Evolutionary conservation across 1,140 invertebrate species (phyloP).

Genomic region (Sesamia nonagrioides): DNA sequence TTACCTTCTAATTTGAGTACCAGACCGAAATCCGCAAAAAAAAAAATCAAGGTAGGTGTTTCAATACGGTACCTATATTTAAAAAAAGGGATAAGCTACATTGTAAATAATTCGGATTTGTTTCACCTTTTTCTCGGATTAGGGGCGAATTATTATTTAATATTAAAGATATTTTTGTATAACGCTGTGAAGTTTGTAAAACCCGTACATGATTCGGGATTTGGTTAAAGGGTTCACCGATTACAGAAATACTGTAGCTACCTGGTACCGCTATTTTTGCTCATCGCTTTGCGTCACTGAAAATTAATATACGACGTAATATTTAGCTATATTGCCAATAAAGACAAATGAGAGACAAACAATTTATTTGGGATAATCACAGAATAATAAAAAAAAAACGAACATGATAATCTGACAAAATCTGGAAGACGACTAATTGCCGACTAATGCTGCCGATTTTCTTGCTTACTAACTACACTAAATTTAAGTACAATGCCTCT

Average conservation of each 20-base stretch:
- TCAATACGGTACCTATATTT: constrained; percentile 32
- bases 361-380: too few species aligned
- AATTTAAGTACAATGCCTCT: too few species aligned
- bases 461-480: too few species aligned
- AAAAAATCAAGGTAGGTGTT: constrained; percentile 23
- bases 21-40: constrained; percentile 1
- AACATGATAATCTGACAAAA: too few species aligned
- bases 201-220: not conserved
- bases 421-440: too few species aligned
- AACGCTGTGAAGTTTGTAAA: constrained; percentile 13
- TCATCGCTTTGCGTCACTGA: not conserved
- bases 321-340: too few species aligned
- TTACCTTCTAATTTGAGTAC: constrained; percentile 10
- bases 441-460: too few species aligned
- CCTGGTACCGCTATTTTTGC: not conserved
- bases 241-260: not conserved
- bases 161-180: constrained; percentile 25
- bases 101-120: constrained; percentile 40
- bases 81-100: constrained; percentile 28
- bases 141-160: constrained; percentile 44
- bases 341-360: too few species aligned
- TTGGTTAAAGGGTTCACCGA: constrained; percentile 10
- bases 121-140: constrained; percentile 37
- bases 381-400: too few species aligned
- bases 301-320: not conserved